Percentiles rank a stretch among this genome's conserved stretches.
Evolutionary conservation across 2,113 vertebrate genomes (phyloP).

Genomic region (Salvelinus fontinalis): DNA sequence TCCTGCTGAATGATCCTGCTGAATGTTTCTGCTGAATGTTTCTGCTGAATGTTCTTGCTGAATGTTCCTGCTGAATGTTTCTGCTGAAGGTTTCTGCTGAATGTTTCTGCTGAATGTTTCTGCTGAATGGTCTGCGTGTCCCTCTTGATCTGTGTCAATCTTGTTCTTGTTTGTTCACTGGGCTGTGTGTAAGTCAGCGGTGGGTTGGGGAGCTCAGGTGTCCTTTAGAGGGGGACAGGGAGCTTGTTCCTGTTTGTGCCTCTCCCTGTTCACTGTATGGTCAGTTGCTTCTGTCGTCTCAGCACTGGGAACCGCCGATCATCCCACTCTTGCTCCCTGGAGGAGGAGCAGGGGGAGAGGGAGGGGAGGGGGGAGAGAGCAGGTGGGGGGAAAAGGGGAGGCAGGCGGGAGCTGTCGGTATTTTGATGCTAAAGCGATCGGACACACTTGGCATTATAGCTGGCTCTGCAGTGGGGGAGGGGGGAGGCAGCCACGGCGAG

Average conservation of each 20-base stretch:
- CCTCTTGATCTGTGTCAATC: not conserved
- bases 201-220: constrained; percentile 45
- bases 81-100: not conserved
- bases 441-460: constrained; percentile 76
- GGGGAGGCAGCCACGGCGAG: constrained; percentile 41
- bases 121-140: too few relatives aligned
- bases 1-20: too few relatives aligned
- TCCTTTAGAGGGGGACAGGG: constrained; percentile 42
- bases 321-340: constrained; percentile 5
- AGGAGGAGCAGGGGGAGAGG: constrained; percentile 1
- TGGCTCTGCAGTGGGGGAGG: constrained; percentile 10
- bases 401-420: constrained; percentile 39
- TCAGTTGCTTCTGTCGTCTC: constrained; percentile 41
- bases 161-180: constrained; percentile 41
- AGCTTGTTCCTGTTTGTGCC: constrained; percentile 25
- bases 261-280: constrained; percentile 18
- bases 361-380: not conserved
- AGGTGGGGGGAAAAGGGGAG: constrained; percentile 5
- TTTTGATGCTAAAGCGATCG: constrained; percentile 73
- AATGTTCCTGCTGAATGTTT: not conserved
- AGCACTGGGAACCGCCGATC: constrained; percentile 34
- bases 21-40: too few relatives aligned
- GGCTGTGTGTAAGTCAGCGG: constrained; percentile 32
- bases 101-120: not conserved
- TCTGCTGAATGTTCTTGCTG: too few relatives aligned